Conservation (phyloP, 2,113 vertebrate species). For the Gorsachius goisagi region DNA sequence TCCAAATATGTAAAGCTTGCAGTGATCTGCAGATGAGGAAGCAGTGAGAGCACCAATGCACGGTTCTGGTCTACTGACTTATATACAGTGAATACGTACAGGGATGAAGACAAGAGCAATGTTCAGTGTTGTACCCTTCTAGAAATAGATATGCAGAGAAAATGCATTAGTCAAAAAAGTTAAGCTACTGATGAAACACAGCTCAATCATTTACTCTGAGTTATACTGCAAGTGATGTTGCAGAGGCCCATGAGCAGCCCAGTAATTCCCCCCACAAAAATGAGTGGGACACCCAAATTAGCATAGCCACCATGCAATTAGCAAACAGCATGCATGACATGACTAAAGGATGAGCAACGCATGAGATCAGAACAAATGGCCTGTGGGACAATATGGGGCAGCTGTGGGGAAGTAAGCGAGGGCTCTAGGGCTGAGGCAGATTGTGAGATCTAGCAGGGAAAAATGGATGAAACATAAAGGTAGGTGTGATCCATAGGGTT, state of each 20-base stretch:
- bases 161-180: neutral
- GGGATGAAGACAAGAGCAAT: neutral
- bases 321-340: neutral
- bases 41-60: neutral
- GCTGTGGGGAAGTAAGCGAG: neutral
- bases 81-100: neutral
- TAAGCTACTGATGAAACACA: neutral
- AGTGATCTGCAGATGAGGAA: neutral
- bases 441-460: neutral
- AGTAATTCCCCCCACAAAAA: neutral
- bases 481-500: neutral
- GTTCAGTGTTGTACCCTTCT: neutral
- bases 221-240: neutral
- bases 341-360: neutral
- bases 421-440: neutral
- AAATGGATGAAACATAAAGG: neutral
- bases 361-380: neutral
- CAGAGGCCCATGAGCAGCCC: neutral
- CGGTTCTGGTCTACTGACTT: neutral
- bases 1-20: neutral
- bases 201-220: neutral
- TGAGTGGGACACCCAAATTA: neutral
- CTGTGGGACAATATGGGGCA: neutral
- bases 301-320: neutral
- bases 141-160: neutral